Conservation (phyloP, 2,113 vertebrate species). For the Dipodomys ordii region DNA sequence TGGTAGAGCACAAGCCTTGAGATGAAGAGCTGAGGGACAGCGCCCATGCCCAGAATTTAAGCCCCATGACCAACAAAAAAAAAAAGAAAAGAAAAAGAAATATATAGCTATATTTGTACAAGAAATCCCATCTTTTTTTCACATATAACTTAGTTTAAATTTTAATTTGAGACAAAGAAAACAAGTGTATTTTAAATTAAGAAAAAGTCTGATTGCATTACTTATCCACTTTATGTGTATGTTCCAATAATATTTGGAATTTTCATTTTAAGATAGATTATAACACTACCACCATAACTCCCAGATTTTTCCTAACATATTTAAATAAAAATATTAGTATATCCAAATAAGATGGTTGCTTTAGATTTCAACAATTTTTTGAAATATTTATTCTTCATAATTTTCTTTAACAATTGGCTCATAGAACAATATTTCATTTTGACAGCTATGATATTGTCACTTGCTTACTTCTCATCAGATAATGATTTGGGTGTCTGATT, state of each 20-base stretch:
- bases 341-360: neutral
- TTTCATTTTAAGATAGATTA: slow-evolving; percentile 47
- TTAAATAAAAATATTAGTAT: neutral
- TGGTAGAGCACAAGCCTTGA: too few relatives aligned
- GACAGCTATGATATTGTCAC: slow-evolving; percentile 70
- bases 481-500: slow-evolving; percentile 75
- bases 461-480: slow-evolving; percentile 77
- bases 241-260: neutral
- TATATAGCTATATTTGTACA: too few relatives aligned
- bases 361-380: slow-evolving; percentile 28
- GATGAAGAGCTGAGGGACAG: too few relatives aligned
- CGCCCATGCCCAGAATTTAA: too few relatives aligned
- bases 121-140: slow-evolving; percentile 24
- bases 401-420: slow-evolving; percentile 59
- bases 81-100: too few relatives aligned
- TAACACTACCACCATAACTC: neutral
- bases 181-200: slow-evolving; percentile 18
- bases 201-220: neutral
- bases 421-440: slow-evolving; percentile 67
- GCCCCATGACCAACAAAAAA: too few relatives aligned
- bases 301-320: neutral
- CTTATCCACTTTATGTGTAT: neutral
- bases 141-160: neutral
- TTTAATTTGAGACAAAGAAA: slow-evolving; percentile 9
- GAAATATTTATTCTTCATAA: slow-evolving; percentile 57